Evolutionary conservation across 2,888 invertebrate species (phyloP).

Genomic region (Cartodere bifasciata): DNA sequence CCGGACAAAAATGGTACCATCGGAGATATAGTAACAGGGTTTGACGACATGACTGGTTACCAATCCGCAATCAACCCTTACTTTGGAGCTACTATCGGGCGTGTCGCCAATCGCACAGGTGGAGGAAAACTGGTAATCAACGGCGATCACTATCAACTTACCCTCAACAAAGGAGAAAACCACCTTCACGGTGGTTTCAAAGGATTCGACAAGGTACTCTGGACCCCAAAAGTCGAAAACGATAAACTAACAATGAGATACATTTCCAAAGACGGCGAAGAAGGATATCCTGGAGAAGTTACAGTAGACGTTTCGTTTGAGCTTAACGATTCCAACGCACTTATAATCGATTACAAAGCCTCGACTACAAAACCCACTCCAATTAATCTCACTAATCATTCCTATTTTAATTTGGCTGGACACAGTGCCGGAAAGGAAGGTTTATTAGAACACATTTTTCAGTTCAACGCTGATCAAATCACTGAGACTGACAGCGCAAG

Average conservation of each 20-base stretch:
- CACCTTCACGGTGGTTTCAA: constrained; percentile 74
- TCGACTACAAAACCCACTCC: constrained; percentile 67
- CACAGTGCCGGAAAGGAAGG: constrained; percentile 57
- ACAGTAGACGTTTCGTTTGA: constrained; percentile 56
- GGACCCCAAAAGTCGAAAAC: constrained; percentile 50
- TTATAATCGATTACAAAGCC: constrained; percentile 64
- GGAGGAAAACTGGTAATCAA: constrained; percentile 58
- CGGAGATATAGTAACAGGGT: constrained; percentile 73
- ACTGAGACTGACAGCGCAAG: constrained; percentile 57
- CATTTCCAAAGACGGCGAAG: constrained; percentile 64
- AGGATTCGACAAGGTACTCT: constrained; percentile 72
- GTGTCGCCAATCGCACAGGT: constrained; percentile 72
- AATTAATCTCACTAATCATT: constrained; percentile 77
- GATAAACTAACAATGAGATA: constrained; percentile 59
- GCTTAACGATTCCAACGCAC: constrained; percentile 58
- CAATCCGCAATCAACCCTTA: constrained; percentile 57
- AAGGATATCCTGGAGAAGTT: constrained; percentile 82
- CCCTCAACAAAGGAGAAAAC: constrained; percentile 54
- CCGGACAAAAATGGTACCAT: constrained; percentile 61
- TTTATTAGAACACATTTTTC: constrained; percentile 55
- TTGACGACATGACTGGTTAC: constrained; percentile 68
- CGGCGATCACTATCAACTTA: constrained; percentile 54
- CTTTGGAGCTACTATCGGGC: constrained; percentile 78
- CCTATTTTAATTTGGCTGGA: constrained; percentile 89
- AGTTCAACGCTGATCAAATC: constrained; percentile 64